Percentiles rank a stretch among this genome's conserved stretches.
Conservation (phyloP, 1,140 invertebrate genomes). For the Euura saliciscinereae region DNA sequence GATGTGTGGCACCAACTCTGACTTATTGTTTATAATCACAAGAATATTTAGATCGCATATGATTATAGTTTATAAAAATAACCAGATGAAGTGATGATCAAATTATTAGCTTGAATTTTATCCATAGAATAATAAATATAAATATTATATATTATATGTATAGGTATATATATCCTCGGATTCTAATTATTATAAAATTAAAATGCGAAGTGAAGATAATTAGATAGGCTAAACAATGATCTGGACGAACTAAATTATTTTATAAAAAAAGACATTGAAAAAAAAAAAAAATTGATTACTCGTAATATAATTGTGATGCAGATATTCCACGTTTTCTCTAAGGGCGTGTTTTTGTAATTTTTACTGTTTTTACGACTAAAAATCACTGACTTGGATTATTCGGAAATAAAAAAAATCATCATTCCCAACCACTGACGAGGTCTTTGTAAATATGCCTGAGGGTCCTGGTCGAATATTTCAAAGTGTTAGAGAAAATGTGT, state of each 20-base stretch:
- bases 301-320: not conserved
- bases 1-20: not conserved
- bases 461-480: no score
- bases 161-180: not conserved
- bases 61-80: no score
- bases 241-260: not conserved
- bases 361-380: no score
- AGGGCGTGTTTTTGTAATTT: not conserved
- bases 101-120: not conserved
- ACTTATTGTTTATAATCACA: not conserved
- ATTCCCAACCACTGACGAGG: no score
- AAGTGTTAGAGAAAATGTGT: no score
- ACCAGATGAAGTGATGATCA: not conserved
- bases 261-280: not conserved
- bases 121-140: not conserved
- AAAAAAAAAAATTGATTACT: not conserved
- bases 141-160: not conserved
- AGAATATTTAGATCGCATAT: no score
- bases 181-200: not conserved
- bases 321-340: not conserved
- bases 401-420: no score
- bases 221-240: not conserved
- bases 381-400: no score
- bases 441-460: no score
- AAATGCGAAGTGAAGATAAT: slow-evolving; percentile 2